Evolutionary conservation across 2,797 vertebrate species (phyloP).

Genomic region (Diceros bicornis): DNA sequence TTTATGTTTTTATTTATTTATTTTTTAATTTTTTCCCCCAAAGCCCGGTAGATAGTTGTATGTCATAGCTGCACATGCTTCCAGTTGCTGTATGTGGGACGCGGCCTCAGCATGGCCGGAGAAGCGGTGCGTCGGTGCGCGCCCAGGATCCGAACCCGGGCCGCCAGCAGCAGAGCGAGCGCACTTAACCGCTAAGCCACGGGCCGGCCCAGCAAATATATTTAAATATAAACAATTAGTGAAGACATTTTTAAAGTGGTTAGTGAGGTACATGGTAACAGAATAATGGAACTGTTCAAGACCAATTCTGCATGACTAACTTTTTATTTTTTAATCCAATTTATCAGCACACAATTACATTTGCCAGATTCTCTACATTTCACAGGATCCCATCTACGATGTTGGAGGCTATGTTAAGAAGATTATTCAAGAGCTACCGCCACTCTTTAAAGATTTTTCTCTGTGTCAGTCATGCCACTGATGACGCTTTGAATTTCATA

Average conservation of each 20-base stretch:
- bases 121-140: no score
- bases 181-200: no score
- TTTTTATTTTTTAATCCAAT: slow-evolving; percentile 61
- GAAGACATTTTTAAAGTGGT: background rate
- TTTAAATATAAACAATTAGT: background rate
- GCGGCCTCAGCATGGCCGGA: no score
- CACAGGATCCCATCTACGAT: slow-evolving; percentile 52
- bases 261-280: background rate
- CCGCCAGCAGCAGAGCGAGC: no score
- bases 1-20: no score
- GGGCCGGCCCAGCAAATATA: background rate
- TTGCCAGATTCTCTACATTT: slow-evolving; percentile 66
- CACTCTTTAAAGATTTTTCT: slow-evolving; percentile 33
- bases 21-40: no score
- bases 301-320: slow-evolving; percentile 13
- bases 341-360: slow-evolving; percentile 56
- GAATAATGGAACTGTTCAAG: slow-evolving; percentile 20
- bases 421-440: slow-evolving; percentile 46
- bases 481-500: background rate
- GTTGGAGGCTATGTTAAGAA: slow-evolving; percentile 43
- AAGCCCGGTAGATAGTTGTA: no score
- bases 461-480: background rate
- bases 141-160: no score
- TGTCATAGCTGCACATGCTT: no score
- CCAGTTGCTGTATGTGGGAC: no score